These are phyloP conservation scores for Cephonodes hylas DNA, from an alignment of 2,888 invertebrate genomes.

Conservation along the genomic window DNA sequence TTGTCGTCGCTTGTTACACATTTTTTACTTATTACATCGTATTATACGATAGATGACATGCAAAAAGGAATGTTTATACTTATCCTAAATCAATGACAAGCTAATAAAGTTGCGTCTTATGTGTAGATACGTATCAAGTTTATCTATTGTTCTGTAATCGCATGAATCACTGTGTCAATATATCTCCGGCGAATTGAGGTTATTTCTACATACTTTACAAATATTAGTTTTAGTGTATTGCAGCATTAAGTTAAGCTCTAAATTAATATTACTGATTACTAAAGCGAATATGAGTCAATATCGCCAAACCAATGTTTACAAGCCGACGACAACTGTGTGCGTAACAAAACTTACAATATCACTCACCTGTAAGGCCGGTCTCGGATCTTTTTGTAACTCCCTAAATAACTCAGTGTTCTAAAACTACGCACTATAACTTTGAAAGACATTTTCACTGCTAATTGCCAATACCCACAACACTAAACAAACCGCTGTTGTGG, in stretches of 20 bases:
- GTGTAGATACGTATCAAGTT: neutral
- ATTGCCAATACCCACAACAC: conserved; percentile 7
- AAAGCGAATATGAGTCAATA: neutral
- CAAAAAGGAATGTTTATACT: neutral
- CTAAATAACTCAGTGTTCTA: conserved; percentile 63
- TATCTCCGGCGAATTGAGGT: neutral
- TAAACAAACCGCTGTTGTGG: conserved; percentile 12
- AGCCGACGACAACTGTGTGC: neutral
- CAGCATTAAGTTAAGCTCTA: neutral
- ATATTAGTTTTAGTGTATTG: neutral
- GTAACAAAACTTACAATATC: neutral
- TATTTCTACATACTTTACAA: neutral
- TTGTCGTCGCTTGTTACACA: neutral
- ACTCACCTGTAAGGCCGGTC: conserved; percentile 64
- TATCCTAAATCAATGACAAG: neutral
- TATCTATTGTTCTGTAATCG: neutral
- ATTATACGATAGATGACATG: neutral
- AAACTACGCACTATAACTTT: conserved; percentile 62
- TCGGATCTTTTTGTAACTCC: conserved; percentile 63
- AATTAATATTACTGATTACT: neutral
- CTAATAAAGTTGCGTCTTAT: neutral
- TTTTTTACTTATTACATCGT: neutral
- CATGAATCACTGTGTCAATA: conserved; percentile 3
- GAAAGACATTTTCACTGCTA: conserved; percentile 52
- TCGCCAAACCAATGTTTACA: neutral